phyloP scores from a whole-genome alignment of 1,140 invertebrate genomes.

The Chelonus insularis region DNA sequence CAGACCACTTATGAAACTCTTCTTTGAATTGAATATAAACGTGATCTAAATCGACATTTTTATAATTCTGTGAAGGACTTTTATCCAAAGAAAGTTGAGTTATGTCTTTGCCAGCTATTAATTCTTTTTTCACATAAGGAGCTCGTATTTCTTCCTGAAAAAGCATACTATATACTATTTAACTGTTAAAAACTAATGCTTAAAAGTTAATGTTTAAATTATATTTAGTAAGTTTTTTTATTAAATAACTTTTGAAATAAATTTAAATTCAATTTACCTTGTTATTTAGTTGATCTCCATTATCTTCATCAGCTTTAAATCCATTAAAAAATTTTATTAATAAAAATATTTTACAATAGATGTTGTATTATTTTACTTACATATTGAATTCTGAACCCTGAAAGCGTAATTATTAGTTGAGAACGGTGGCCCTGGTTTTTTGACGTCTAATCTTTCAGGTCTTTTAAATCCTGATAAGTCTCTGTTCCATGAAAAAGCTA shows the following conservation, averaged over 20 bases:
- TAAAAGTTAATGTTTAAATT: too few relatives aligned
- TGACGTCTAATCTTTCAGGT: slow-evolving; percentile 87
- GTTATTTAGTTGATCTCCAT: too few relatives aligned
- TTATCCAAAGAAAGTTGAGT: slow-evolving; percentile 21
- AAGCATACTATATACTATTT: slow-evolving; percentile 9
- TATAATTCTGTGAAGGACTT: slow-evolving; percentile 52
- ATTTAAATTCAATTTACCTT: too few relatives aligned
- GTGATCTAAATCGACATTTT: slow-evolving; percentile 70
- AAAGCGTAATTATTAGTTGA: slow-evolving; percentile 66
- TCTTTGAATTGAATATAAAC: slow-evolving; percentile 72
- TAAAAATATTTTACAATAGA: background rate
- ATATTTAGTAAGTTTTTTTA: too few relatives aligned
- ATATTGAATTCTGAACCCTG: slow-evolving; percentile 41
- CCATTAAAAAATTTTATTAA: slow-evolving; percentile 12
- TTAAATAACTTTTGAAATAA: too few relatives aligned
- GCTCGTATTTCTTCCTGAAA: slow-evolving; percentile 31
- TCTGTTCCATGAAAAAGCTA: slow-evolving; percentile 42
- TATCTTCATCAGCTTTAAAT: too few relatives aligned
- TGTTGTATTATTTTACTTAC: slow-evolving; percentile 29
- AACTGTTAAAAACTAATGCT: background rate
- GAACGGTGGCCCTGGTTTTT: slow-evolving; percentile 86
- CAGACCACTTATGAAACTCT: slow-evolving; percentile 44
- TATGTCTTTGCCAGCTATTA: slow-evolving; percentile 27
- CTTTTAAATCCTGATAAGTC: slow-evolving; percentile 72
- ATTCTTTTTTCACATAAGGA: slow-evolving; percentile 57